A percentile compares a stretch with the other conserved stretches of the same genome.
Conservation (phyloP, 2,797 vertebrate species). For the Cercopithecus hamlyni region DNA sequence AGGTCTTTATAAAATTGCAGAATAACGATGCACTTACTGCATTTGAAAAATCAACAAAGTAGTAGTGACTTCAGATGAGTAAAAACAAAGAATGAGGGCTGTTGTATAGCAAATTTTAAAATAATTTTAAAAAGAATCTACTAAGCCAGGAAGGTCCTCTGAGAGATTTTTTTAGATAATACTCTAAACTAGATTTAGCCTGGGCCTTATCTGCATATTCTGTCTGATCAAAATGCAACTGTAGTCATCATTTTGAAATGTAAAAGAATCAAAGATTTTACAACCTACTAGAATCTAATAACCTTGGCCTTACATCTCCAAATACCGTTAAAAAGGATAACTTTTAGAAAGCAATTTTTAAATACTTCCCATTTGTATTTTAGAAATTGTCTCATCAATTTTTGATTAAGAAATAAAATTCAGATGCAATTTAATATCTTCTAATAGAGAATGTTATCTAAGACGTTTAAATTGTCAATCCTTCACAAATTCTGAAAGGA, state of each 20-base stretch:
- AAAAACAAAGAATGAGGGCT: neutral
- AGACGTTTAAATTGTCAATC: neutral
- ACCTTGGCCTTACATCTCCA: neutral
- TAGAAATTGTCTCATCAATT: neutral
- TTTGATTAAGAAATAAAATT: neutral
- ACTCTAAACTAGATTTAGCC: neutral
- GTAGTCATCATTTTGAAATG: neutral
- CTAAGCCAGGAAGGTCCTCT: neutral
- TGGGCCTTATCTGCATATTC: neutral
- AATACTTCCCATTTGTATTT: neutral
- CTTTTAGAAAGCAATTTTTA: neutral
- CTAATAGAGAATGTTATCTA: neutral
- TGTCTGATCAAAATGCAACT: neutral
- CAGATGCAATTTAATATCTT: neutral
- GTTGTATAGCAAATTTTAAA: neutral
- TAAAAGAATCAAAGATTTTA: neutral
- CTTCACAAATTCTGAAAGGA: neutral
- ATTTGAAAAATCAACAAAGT: neutral
- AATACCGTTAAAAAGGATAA: neutral
- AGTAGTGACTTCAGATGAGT: neutral
- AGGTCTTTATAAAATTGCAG: neutral
- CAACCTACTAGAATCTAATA: neutral
- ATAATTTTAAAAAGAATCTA: neutral
- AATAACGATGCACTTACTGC: neutral
- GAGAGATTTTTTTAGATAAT: neutral